Evolutionary conservation across 2,797 vertebrate genomes (phyloP).

Genomic region (Thamnophis elegans): DNA sequence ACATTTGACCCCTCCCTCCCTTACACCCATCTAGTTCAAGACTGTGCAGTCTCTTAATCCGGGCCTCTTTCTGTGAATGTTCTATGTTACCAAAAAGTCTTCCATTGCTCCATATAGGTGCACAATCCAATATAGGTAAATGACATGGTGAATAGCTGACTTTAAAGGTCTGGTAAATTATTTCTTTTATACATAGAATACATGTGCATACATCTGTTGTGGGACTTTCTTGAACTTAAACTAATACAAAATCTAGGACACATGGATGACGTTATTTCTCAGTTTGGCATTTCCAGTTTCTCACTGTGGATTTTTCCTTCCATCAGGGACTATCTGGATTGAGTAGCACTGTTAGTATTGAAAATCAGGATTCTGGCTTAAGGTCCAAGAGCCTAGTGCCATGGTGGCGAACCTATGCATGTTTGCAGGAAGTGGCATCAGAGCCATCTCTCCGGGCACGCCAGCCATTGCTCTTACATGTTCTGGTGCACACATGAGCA

Average conservation of each 20-base stretch:
- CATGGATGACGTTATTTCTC: background rate
- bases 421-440: no score
- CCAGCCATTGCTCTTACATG: no score
- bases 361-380: background rate
- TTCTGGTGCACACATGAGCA: no score
- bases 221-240: background rate
- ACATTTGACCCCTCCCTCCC: background rate
- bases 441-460: no score
- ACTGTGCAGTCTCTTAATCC: background rate
- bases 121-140: background rate
- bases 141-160: background rate
- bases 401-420: no score
- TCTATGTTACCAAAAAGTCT: background rate
- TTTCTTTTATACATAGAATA: background rate
- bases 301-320: background rate
- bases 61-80: background rate
- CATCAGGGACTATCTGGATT: background rate
- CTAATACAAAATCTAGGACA: background rate
- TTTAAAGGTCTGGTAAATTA: background rate
- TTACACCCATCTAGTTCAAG: background rate
- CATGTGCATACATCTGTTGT: background rate
- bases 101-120: no score
- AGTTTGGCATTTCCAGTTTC: background rate
- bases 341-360: background rate
- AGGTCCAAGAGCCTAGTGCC: background rate